Conservation (phyloP, 2,113 vertebrate genomes). For the Poicephalus gulielmi region DNA sequence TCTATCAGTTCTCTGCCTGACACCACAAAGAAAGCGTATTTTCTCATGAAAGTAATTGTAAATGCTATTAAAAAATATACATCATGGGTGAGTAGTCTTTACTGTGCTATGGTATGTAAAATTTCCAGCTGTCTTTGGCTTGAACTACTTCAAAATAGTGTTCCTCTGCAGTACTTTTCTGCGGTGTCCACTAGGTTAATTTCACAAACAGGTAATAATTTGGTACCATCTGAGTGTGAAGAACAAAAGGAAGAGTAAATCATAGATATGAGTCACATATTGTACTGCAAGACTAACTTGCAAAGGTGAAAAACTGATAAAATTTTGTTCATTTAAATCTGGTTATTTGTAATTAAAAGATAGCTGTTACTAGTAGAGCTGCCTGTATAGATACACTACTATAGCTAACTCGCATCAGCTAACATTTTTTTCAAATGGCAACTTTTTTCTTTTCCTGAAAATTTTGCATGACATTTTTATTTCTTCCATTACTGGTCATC, state of each 20-base stretch:
- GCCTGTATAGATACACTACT: not conserved
- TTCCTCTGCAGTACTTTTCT: not conserved
- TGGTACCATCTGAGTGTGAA: not conserved
- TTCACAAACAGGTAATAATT: not conserved
- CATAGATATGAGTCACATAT: not conserved
- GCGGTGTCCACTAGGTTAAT: not conserved
- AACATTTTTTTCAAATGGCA: not conserved
- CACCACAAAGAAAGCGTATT: not conserved
- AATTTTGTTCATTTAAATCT: not conserved
- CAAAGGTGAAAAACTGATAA: not conserved
- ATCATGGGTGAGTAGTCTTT: not conserved
- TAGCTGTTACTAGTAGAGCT: not conserved
- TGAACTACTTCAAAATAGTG: not conserved
- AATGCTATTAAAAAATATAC: not conserved
- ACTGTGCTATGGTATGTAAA: not conserved
- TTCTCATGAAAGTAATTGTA: not conserved
- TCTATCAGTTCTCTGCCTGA: not conserved
- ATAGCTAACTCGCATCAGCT: not conserved
- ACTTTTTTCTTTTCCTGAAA: not conserved
- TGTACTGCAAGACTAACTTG: not conserved
- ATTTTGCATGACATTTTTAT: not conserved
- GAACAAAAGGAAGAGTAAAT: not conserved
- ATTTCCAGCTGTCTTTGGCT: not conserved
- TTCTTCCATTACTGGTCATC: not conserved
- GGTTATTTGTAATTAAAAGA: not conserved